Base-by-base conservation (phyloP, 2,797 vertebrate species). In the Enteromius thamalakanensis region DNA sequence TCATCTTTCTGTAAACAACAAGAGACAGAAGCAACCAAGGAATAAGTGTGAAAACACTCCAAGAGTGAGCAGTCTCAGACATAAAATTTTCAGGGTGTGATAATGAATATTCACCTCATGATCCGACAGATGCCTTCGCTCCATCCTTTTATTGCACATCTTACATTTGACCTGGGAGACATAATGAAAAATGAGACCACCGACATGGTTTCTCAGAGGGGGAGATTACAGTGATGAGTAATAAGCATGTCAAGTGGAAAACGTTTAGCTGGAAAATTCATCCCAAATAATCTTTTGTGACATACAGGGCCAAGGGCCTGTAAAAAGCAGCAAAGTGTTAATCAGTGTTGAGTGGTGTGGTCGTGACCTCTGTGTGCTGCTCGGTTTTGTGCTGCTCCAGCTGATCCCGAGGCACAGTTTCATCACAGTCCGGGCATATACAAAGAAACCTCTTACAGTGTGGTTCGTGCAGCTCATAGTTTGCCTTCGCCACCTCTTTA, bases 361-460 rank as follows among this genome's bases (percentile, higher is more conserved):
- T 74, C 53, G 5, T 72, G 80, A 94, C 94, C 93, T 77, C 45
- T 1, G 80, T 40, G 87, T 95, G 94, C 77, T 93, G 84, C 3
- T 93, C 88, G 69, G 87, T 75, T 12, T 42, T 40, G 86, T 97
- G 96, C 12, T 94, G 86, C 1, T 91, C 19, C 87, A 96, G 89
- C 10, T 92, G 89, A 0, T 90, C 90, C 77, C 17, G 84, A 6
- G 88, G 92, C 34, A 97, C 85, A 0, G 90, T 19, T 67, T 96
- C 93, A 12, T 92, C 19, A 77, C 96, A 96, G 80, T 93, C 88
- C 0, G 93, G 92, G 78, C 96, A 96, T 47, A 93, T 0, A 51
- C 88, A 87, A 2, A 96, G 86, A 87, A 96, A 97, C 12, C 93
- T 90, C 21, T 87, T 55, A 87, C 96, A 97, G 90, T 96, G 94